Base-by-base conservation (phyloP, 2,113 vertebrate genomes). In the Aepyceros melampus region DNA sequence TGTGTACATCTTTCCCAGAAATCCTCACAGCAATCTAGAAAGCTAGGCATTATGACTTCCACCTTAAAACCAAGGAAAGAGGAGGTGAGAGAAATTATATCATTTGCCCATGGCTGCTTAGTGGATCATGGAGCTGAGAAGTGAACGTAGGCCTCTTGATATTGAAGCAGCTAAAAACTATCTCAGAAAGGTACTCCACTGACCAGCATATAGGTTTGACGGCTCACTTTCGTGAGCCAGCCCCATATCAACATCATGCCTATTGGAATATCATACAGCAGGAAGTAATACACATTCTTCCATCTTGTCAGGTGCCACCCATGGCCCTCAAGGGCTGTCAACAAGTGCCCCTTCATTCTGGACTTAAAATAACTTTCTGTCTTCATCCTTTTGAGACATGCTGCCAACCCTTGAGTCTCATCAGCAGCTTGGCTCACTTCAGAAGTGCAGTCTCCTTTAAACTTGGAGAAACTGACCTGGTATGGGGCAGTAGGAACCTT, bases 231-330 rank as follows among this genome's bases (percentile, higher is more conserved):
- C 19, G 29, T 33, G 40, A 83, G 16, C 51, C 53, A 87, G 21
- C 40, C 55, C 45, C 25, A 10, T 13, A 4, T 82, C 87, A 43
- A 10, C 55, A 87, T 31, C 21, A 36, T 31, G 33, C n/a, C 81
- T 51, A 6, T 3, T 74, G 25, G n/a, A 79, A 86, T 47, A 79
- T 55, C 49, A 53, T 33, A 43, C 1, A 81, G 51, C 16, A 82
- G 67, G 87, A 67, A 89, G 56, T 82, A 71, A 74, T 36, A 47
- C 40, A 83, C 40, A 8, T 88, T 84, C 21, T 47, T 96, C 53
- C 79, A 43, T 85, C 90, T 94, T 94, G 93, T 96, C 76, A 97
- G 3, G 47, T 84, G 56, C 71, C 62, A 33, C n/a, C 51, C 31
- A 3, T 76, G 64, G 71, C 40, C 60, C 31, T 93, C 93, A 45